Conservation (phyloP, 2,888 invertebrate genomes). For the Drosophila rubida region DNA sequence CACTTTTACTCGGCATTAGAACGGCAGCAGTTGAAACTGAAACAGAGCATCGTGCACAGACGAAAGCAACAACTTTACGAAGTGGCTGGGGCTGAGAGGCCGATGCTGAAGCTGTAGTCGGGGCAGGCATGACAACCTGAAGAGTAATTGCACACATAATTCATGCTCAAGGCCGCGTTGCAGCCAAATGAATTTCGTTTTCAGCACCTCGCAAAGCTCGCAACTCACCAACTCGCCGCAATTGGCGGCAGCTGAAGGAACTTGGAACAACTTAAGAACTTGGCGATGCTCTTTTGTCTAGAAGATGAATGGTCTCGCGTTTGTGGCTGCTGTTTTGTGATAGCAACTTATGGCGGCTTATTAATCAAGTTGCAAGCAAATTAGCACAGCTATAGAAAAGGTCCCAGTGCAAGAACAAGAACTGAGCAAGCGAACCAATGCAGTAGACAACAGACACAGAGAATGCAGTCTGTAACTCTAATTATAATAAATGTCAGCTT, state of each 20-base stretch:
- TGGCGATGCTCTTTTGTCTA: constrained; percentile 66
- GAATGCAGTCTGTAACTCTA: constrained; percentile 58
- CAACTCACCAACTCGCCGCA: constrained; percentile 7
- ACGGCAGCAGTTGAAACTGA: constrained; percentile 19
- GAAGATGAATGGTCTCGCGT: constrained; percentile 70
- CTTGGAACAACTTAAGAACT: constrained; percentile 27
- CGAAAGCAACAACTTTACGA: not conserved
- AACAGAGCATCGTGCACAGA: constrained; percentile 19
- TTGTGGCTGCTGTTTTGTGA: constrained; percentile 67
- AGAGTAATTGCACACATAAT: constrained; percentile 81
- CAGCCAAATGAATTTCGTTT: constrained; percentile 73
- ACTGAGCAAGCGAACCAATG: not conserved
- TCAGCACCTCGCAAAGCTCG: constrained; percentile 66
- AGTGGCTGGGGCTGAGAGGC: not conserved
- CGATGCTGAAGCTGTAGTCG: constrained; percentile 21
- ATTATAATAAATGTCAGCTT: constrained; percentile 79
- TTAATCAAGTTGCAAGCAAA: constrained; percentile 72
- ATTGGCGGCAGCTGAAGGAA: constrained; percentile 12
- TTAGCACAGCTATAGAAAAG: constrained; percentile 57
- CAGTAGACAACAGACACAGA: constrained; percentile 11
- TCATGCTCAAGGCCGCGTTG: constrained; percentile 79
- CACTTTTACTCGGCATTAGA: constrained; percentile 70
- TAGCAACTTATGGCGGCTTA: constrained; percentile 73
- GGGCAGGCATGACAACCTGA: constrained; percentile 60
- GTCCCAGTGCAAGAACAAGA: constrained; percentile 13